phyloP scores from a whole-genome alignment of 2,888 invertebrate species.

The Halocaridina rubra region DNA sequence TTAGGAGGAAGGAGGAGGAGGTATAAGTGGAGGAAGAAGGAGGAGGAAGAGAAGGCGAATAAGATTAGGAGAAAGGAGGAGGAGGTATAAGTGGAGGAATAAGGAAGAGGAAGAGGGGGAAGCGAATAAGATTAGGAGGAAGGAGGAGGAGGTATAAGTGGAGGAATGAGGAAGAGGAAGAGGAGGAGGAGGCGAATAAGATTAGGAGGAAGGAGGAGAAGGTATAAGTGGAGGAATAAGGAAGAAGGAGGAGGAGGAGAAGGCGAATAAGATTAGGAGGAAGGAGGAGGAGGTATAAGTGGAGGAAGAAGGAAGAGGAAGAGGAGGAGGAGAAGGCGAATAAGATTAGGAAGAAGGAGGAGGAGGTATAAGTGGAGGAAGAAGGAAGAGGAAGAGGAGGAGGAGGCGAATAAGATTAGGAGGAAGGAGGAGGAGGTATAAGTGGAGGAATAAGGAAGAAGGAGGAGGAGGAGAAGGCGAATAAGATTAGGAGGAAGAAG shows the following conservation, averaged over 20 bases:
- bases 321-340: too few species aligned
- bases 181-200: neutral
- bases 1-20: neutral
- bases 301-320: too few species aligned
- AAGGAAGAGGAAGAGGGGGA: neutral
- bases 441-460: neutral
- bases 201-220: neutral
- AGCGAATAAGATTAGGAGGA: neutral
- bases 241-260: neutral
- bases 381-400: too few species aligned
- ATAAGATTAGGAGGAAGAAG: neutral
- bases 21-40: too few species aligned
- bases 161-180: neutral
- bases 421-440: neutral
- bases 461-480: neutral
- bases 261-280: too few species aligned
- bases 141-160: neutral
- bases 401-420: too few species aligned
- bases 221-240: neutral
- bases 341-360: too few species aligned
- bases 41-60: neutral
- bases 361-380: too few species aligned
- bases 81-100: neutral
- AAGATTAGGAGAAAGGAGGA: neutral
- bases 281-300: too few species aligned